Evolutionary conservation across 2,888 invertebrate species (phyloP).

Genomic region (Ennomos quercinarius): DNA sequence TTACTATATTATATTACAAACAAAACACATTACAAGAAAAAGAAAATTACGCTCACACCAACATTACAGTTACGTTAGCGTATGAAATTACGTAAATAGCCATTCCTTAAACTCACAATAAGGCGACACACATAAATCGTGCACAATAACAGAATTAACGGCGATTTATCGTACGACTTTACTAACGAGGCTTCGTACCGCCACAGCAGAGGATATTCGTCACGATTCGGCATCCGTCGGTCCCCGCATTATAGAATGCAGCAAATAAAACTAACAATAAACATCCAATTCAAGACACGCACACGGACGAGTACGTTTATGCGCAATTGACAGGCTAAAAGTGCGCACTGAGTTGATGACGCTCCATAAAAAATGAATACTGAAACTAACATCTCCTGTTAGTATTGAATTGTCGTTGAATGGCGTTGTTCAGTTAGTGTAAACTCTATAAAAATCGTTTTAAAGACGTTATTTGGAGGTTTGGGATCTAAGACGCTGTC

Average conservation of each 20-base stretch:
- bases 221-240: slow-evolving; percentile 59
- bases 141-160: slow-evolving; percentile 78
- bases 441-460: too few species aligned
- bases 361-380: too few species aligned
- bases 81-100: slow-evolving; percentile 34
- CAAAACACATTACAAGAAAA: neutral
- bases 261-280: neutral
- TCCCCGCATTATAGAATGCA: slow-evolving; percentile 23
- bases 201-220: slow-evolving; percentile 67
- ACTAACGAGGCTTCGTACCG: slow-evolving; percentile 68
- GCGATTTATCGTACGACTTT: slow-evolving; percentile 75
- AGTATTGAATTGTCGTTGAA: too few species aligned
- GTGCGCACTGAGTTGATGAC: neutral
- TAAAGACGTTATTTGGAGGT: neutral
- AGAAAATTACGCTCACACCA: slow-evolving; percentile 2
- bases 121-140: slow-evolving; percentile 65
- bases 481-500: neutral
- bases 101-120: slow-evolving; percentile 51
- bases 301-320: neutral
- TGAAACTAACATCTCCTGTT: too few species aligned
- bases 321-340: neutral
- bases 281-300: neutral
- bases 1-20: neutral
- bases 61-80: slow-evolving; percentile 16
- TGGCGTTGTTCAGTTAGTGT: too few species aligned